phyloP scores from a whole-genome alignment of 2,113 vertebrate genomes.

The Prietella phreatophila region DNA sequence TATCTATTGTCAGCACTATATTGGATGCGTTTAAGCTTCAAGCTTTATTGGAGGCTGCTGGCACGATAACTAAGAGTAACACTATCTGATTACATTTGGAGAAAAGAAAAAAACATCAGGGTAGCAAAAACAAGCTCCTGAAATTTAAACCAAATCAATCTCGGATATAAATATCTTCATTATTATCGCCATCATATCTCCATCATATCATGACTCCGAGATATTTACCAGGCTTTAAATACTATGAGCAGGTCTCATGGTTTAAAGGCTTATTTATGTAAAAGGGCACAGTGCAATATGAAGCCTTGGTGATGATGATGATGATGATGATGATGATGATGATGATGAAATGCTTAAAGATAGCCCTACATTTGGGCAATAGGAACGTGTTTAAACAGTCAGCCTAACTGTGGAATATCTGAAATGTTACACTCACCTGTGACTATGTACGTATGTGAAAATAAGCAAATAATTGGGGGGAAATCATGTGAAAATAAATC shows the following conservation, averaged over 20 bases:
- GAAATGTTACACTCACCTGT: not conserved
- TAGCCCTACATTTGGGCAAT: not conserved
- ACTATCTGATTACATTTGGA: not conserved
- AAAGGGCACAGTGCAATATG: conserved; percentile 43
- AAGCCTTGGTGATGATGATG: conserved; percentile 22
- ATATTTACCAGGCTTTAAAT: conserved; percentile 24
- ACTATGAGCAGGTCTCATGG: conserved; percentile 33
- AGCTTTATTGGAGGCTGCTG: conserved; percentile 10
- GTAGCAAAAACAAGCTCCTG: not conserved
- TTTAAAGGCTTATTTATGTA: conserved; percentile 29
- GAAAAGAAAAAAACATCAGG: not conserved
- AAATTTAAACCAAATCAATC: conserved; percentile 24
- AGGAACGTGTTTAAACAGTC: not conserved
- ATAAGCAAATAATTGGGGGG: not conserved
- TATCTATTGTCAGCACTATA: not conserved
- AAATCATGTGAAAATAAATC: not conserved
- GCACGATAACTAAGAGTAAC: not conserved
- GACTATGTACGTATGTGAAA: not conserved
- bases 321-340: conserved; percentile 26
- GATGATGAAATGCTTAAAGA: conserved; percentile 18
- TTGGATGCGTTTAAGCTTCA: not conserved
- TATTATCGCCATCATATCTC: not conserved
- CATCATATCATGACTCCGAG: not conserved
- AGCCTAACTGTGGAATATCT: conserved; percentile 1
- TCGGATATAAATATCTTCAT: conserved; percentile 12